phyloP scores from a whole-genome alignment of 2,888 invertebrate species.

The Sphinx pinastri region DNA sequence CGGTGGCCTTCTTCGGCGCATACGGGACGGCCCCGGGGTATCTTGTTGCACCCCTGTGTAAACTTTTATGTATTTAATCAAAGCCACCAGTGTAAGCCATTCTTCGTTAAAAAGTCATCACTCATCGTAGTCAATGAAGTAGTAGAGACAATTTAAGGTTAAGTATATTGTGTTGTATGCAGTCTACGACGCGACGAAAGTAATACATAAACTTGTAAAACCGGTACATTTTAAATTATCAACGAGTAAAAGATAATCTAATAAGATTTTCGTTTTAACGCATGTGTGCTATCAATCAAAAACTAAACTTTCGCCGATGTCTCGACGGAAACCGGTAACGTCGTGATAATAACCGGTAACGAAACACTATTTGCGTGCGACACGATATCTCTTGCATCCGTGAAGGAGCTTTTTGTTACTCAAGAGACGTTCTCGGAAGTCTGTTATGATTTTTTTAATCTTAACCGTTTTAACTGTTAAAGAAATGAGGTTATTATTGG shows the following conservation, averaged over 20 bases:
- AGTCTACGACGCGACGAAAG: not conserved
- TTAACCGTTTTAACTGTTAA: slow-evolving; percentile 5
- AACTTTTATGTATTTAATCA: too few relatives aligned
- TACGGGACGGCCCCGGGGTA: too few relatives aligned
- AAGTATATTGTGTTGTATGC: too few relatives aligned
- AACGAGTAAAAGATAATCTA: slow-evolving; percentile 7
- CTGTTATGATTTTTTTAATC: slow-evolving; percentile 12
- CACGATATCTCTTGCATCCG: slow-evolving; percentile 33
- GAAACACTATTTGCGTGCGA: slow-evolving; percentile 38
- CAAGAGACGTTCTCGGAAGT: slow-evolving; percentile 10
- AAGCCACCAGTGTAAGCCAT: too few relatives aligned
- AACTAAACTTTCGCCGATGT: slow-evolving; percentile 45
- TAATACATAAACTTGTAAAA: slow-evolving; percentile 1
- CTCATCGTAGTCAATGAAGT: too few relatives aligned
- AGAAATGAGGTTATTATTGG: slow-evolving; percentile 10
- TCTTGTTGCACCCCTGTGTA: too few relatives aligned
- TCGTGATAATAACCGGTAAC: slow-evolving; percentile 43
- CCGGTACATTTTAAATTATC: slow-evolving; percentile 11
- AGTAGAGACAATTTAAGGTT: too few relatives aligned
- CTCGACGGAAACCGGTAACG: slow-evolving; percentile 46
- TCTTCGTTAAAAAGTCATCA: too few relatives aligned
- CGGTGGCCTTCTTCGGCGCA: too few relatives aligned
- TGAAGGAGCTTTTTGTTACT: slow-evolving; percentile 27
- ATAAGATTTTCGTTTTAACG: slow-evolving; percentile 18
- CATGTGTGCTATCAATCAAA: slow-evolving; percentile 34